Base-by-base conservation (phyloP, 1,140 invertebrate genomes). In the Metopolophium dirhodum region DNA sequence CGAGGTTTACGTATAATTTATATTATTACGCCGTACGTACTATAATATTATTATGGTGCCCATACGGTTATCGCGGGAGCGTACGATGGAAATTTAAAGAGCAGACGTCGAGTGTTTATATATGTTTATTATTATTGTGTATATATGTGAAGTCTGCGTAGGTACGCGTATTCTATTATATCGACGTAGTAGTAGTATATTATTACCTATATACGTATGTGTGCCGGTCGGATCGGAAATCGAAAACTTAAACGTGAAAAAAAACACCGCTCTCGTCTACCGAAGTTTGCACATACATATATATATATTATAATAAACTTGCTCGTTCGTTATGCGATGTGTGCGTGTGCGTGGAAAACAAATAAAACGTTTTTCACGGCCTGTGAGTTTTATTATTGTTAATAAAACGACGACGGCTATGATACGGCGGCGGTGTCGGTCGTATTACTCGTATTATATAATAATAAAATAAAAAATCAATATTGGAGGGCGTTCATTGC, bases 381-480 rank as follows among this genome's bases (percentile, higher is more conserved):
- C 18, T 7, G 30, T 87, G 37, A 57, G 35, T 57, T 57, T 89
- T 89, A 89, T 89, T 57, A 57, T 41, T 37, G 88, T 89, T 35
- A 41, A 26, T 89, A 41, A 89, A 89, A 89, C 51, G 49, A 9
- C 47, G 47, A 18, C 6, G 30, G 61, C 61, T n/a, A 68, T 68
- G 61, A 68, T 68, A 30, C 30, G 45, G 86, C 83, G 41, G 3
- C 7, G 86, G 85, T 87, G 85, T 87, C 87, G 22, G 87, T 89
- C 49, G 49, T 89, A 77, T 77, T 77, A 35, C 61, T 68, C 61
- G 61, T n/a, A 77, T 77, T 77, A 89, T 89, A n/a, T 77, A 89
- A 89, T 49, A 57, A 57, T 57, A 89, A 89, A 89, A 77, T n/a
- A 77, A 77, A 77, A 77, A 77, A 89, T 89, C 88, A 37, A 89